Evolutionary conservation across 2,113 vertebrate genomes (phyloP), one percentile per base, ranked within the genome.

Genomic region (Pseudopodoces humilis): DNA sequence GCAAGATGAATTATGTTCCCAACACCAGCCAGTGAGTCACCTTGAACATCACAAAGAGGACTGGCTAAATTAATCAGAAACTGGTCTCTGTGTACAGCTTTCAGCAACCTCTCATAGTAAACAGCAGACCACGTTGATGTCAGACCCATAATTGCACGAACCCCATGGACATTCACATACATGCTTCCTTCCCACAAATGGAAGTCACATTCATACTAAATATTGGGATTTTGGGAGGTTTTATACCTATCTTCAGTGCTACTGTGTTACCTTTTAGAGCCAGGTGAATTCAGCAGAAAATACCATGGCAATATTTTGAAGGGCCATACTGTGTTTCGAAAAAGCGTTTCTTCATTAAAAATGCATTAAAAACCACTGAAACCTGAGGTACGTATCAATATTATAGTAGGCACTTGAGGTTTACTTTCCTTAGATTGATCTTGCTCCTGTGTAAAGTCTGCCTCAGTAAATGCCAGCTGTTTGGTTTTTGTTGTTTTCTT

Each of bases 361-460:
- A 96, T 86, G 22, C 41, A 95, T 92, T 90, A 53, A 79, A 90
- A 89, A 10, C 2, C 50, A 70, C 55, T 77, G 82, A 91, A 78
- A 67, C 87, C 91, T 91, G 71, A 91, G 79, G 47, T 78, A 55
- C 2, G 0, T 78, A 94, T 96, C 88, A 95, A 90, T 97, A 94
- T 97, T 94, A 88, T 15, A 96, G 85, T 39, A 93, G 68, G 69
- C 79, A 86, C 68, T 75, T 65, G 85, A 93, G 56, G 41, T 86
- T 94, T 94, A 43, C 80, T 92, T 95, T 75, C 79, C 65, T 74
- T 53, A 84, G 85, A 88, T 44, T 93, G 92, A 96, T 96, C 85
- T 93, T 0, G 0, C 58, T 94, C 60, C 93, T 86, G 52, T 94
- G 92, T 94, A 95, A 95, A 96, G 83, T 86, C 85, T 95, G 58